Evolutionary conservation across 2,888 invertebrate genomes (phyloP).

Genomic region (Adineta ricciae): DNA sequence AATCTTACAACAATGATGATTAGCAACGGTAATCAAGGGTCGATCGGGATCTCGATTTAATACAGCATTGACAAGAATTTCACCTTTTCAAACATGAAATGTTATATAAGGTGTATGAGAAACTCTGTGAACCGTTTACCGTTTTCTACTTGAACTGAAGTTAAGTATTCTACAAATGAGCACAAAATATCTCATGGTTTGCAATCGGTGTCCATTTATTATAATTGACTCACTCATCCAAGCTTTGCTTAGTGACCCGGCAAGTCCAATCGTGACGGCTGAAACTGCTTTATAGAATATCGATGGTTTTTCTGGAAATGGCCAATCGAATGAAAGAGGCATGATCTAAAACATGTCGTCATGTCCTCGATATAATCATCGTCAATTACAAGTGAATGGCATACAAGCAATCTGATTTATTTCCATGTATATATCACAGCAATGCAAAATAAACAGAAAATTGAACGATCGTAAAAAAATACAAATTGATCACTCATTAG

Average conservation of each 20-base stretch:
- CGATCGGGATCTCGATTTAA: constrained; percentile 24
- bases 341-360: constrained; percentile 1
- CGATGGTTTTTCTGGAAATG: not conserved
- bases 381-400: no score
- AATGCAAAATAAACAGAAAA: not conserved
- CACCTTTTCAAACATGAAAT: not conserved
- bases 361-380: no score
- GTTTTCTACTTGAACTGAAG: not conserved
- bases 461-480: no score
- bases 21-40: constrained; percentile 80
- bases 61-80: constrained; percentile 23
- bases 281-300: not conserved
- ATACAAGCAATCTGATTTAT: no score
- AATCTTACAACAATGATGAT: constrained; percentile 76
- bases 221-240: not conserved
- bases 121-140: not conserved
- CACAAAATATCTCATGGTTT: not conserved
- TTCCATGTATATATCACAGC: not conserved
- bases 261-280: not conserved
- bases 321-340: constrained; percentile 5
- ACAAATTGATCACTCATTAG: no score
- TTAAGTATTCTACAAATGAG: not conserved
- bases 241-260: not conserved
- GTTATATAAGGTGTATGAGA: no score
- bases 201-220: not conserved